Evolutionary conservation across 1,140 invertebrate genomes (phyloP), one percentile per base, ranked within the genome.

Genomic region (Centruroides vittatus): DNA sequence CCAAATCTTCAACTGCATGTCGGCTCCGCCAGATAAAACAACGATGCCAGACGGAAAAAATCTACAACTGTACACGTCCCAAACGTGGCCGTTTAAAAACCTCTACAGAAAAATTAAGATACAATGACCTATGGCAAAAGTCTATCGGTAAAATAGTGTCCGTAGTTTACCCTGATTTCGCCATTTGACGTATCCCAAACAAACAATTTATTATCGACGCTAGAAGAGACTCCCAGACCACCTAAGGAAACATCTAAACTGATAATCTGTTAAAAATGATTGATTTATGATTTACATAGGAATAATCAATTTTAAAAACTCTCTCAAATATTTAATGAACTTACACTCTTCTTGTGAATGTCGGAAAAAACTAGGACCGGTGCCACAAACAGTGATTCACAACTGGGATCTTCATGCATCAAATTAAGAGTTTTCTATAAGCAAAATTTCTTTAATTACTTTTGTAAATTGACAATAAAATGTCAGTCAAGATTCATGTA

Each of bases 41-140:
- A 86, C 84, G 55, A 83, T 69, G 6, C 83, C 84, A 59, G 84
- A 85, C 47, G 85, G 85, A 66, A 86, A 87, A 69, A 85, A 86
- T 55, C 74, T 73, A 68, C 83, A 84, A 59, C 75, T 79, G 69
- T 86, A 85, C 0, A 85, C 79, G 64, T 86, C 83, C 62, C 81
- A 81, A 52, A 79, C 71, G 73, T 87, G 85, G 0, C 84, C 85
- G 66, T 78, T 73, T 59, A 88, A 70, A 55, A 77, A 75, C 61
- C 82, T 70, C 74, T 82, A 67, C 23, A 67, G 61, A n/a, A 13
- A 48, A 61, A 64, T 23, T 23, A 46, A 34, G 41, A 58, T 58
- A n/a, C 10, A 47, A 1, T 57, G 35, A 12, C 2, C 23, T 58
- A 35, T 48, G 4, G 48, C 12, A 49, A 46, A 12, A 35, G 66